Evolutionary conservation across 2,888 invertebrate species (phyloP).

Genomic region (Empis stercorea): DNA sequence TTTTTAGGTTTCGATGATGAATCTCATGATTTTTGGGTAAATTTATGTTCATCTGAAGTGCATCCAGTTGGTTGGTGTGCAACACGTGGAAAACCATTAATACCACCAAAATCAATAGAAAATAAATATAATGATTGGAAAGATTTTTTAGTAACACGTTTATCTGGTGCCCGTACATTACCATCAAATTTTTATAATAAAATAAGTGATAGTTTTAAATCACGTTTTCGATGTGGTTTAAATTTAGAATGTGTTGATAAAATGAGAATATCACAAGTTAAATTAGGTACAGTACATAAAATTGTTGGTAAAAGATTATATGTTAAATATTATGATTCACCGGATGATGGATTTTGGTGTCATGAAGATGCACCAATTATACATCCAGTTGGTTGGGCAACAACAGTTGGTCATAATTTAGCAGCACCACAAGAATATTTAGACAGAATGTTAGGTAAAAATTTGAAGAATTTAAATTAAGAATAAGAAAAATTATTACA

Average conservation of each 20-base stretch:
- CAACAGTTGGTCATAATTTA: constrained; percentile 73
- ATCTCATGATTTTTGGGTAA: constrained; percentile 93
- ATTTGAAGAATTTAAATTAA: too few species aligned
- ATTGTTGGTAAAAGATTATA: constrained; percentile 86
- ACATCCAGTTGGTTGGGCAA: constrained; percentile 96
- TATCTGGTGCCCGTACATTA: constrained; percentile 90
- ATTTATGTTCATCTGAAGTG: constrained; percentile 85
- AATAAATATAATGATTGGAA: constrained; percentile 94
- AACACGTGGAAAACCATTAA: constrained; percentile 83
- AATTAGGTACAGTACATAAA: constrained; percentile 78
- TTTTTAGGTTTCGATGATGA: constrained; percentile 63
- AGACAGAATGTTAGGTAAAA: constrained; percentile 58
- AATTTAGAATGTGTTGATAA: constrained; percentile 92
- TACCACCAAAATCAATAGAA: constrained; percentile 86
- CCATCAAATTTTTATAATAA: constrained; percentile 86
- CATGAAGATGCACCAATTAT: constrained; percentile 90
- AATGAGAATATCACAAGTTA: constrained; percentile 85
- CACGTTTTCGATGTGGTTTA: constrained; percentile 69
- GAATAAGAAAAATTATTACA: too few species aligned
- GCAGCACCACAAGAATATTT: constrained; percentile 71
- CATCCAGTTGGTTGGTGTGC: constrained; percentile 98
- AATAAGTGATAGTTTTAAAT: constrained; percentile 70
- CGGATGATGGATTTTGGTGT: constrained; percentile 89
- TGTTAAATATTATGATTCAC: constrained; percentile 76
- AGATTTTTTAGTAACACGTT: constrained; percentile 77